Evolutionary conservation across 1,140 invertebrate species (phyloP).

Genomic region (Hestina assimilis): DNA sequence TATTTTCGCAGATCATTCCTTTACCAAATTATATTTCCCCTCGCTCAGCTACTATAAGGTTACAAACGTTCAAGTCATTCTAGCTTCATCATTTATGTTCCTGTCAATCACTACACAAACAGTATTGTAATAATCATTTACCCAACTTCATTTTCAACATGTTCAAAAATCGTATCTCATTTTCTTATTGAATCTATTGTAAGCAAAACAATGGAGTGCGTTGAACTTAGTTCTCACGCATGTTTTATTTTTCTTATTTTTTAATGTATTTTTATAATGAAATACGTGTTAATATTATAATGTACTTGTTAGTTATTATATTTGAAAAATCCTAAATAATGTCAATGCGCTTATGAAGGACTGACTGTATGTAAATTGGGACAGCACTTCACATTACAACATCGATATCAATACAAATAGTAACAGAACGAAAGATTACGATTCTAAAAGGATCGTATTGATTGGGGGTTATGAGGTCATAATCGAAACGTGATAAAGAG

Average conservation of each 20-base stretch:
- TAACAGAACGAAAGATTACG: not conserved
- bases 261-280: too few relatives aligned
- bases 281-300: too few relatives aligned
- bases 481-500: not conserved
- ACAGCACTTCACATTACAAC: too few relatives aligned
- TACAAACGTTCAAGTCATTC: conserved; percentile 36
- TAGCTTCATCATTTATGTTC: conserved; percentile 32
- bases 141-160: conserved; percentile 6
- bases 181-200: too few relatives aligned
- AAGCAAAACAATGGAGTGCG: too few relatives aligned
- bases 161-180: not conserved
- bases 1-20: conserved; percentile 70
- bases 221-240: too few relatives aligned
- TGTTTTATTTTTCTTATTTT: too few relatives aligned
- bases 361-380: too few relatives aligned
- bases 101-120: conserved; percentile 30
- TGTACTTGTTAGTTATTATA: too few relatives aligned
- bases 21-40: conserved; percentile 63
- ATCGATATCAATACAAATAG: too few relatives aligned
- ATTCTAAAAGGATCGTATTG: not conserved
- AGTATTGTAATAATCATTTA: conserved; percentile 23
- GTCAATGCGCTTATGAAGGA: too few relatives aligned
- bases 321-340: too few relatives aligned
- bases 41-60: conserved; percentile 34
- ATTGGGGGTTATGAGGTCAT: not conserved